Evolutionary conservation across 1,140 invertebrate species (phyloP).

Genomic region (Drosophila subobscura): DNA sequence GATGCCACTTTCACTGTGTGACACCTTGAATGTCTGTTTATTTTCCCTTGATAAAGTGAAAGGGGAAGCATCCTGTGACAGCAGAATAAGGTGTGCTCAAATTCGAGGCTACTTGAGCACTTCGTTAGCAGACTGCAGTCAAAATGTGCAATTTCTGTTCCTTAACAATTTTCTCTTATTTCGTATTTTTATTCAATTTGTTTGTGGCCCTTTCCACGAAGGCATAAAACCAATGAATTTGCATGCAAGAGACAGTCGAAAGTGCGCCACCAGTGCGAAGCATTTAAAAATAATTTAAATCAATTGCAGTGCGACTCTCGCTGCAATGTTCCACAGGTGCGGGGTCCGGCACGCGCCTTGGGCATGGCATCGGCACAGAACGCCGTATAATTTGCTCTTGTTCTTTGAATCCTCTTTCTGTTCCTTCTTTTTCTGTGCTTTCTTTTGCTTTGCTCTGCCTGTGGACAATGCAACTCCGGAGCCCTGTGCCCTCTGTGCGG

Average conservation of each 20-base stretch:
- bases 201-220: slow-evolving; percentile 23
- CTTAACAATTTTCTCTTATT: slow-evolving; percentile 21
- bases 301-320: slow-evolving; percentile 62
- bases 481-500: background rate
- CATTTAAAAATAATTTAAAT: slow-evolving; percentile 77
- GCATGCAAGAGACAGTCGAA: slow-evolving; percentile 55
- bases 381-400: slow-evolving; percentile 54
- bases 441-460: too few relatives aligned
- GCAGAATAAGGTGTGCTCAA: background rate
- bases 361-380: background rate
- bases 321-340: slow-evolving; percentile 33
- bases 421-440: background rate
- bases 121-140: slow-evolving; percentile 13
- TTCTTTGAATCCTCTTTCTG: slow-evolving; percentile 41
- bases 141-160: slow-evolving; percentile 36
- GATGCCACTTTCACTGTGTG: too few relatives aligned
- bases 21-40: too few relatives aligned
- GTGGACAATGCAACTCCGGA: background rate
- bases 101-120: background rate
- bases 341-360: background rate
- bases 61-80: too few relatives aligned
- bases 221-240: slow-evolving; percentile 65
- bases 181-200: slow-evolving; percentile 59
- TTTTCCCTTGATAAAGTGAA: too few relatives aligned
- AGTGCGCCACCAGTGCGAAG: slow-evolving; percentile 43